These are phyloP conservation scores for Callospermophilus lateralis DNA, from an alignment of 2,113 vertebrate genomes.

Conservation along the genomic window DNA sequence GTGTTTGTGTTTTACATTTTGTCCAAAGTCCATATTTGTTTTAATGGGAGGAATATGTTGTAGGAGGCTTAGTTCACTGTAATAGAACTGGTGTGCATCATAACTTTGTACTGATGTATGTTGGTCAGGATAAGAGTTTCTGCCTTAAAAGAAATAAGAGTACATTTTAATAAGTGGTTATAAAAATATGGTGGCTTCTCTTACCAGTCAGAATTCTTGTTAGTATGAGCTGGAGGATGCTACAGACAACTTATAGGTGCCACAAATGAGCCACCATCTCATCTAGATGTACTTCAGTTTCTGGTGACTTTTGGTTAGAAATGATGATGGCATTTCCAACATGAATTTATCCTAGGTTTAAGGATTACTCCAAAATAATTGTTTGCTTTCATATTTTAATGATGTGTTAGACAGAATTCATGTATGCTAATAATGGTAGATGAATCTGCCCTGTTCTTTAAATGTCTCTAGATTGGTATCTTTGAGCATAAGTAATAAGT, in stretches of 20 bases:
- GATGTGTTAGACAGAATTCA: background rate
- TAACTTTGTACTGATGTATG: background rate
- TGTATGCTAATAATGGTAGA: background rate
- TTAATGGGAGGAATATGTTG: background rate
- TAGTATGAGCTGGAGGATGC: slow-evolving; percentile 1
- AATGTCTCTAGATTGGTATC: slow-evolving; percentile 4
- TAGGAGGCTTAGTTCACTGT: background rate
- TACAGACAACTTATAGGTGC: background rate
- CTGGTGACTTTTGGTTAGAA: slow-evolving; percentile 18
- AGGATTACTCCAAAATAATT: slow-evolving; percentile 12
- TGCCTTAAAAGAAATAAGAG: slow-evolving; percentile 15
- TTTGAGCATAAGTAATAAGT: background rate
- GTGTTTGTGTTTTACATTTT: background rate
- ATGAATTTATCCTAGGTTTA: background rate
- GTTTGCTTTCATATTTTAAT: slow-evolving; percentile 14
- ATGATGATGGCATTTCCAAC: background rate
- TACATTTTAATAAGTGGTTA: background rate
- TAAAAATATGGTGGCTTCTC: background rate
- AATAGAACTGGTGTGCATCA: background rate
- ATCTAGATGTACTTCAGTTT: background rate
- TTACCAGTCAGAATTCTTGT: background rate
- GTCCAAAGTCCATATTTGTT: background rate
- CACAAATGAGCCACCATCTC: background rate
- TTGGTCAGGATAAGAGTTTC: background rate
- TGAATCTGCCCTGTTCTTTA: background rate